These are phyloP conservation scores for Rosalia funebris DNA, from an alignment of 2,888 invertebrate genomes.

Conservation along the genomic window DNA sequence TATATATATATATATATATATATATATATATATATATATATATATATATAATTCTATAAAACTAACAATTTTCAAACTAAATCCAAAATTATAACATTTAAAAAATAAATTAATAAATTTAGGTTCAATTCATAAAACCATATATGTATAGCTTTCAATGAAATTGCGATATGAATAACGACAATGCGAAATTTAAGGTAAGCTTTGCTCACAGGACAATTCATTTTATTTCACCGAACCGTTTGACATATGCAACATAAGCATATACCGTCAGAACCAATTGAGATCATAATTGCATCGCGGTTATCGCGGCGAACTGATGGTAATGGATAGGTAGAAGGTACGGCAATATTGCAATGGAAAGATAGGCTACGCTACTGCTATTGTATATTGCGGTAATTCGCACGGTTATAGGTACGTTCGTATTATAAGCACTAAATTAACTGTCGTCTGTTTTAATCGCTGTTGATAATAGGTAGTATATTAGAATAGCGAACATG, in stretches of 20 bases:
- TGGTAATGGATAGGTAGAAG: constrained; percentile 8
- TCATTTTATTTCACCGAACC: background rate
- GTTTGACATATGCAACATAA: background rate
- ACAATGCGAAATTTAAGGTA: too few species aligned
- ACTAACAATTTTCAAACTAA: too few species aligned
- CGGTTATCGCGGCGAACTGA: constrained; percentile 8
- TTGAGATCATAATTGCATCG: constrained; percentile 7
- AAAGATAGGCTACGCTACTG: too few species aligned
- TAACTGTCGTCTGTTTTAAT: background rate
- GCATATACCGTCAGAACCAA: background rate
- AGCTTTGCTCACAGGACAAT: too few species aligned
- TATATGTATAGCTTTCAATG: too few species aligned
- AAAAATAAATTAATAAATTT: too few species aligned
- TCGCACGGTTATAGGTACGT: background rate
- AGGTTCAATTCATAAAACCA: too few species aligned
- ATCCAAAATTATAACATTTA: too few species aligned
- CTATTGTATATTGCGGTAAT: constrained; percentile 12
- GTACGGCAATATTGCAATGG: background rate
- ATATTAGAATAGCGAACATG: background rate
- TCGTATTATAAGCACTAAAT: background rate
- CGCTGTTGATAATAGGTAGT: background rate
- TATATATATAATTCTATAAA: too few species aligned
- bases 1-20: too few species aligned
- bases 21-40: too few species aligned
- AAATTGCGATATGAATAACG: too few species aligned